A percentile compares a stretch with the other conserved stretches of the same genome.
Conservation (phyloP, 2,113 vertebrate genomes). For the Seriola aureovittata region DNA sequence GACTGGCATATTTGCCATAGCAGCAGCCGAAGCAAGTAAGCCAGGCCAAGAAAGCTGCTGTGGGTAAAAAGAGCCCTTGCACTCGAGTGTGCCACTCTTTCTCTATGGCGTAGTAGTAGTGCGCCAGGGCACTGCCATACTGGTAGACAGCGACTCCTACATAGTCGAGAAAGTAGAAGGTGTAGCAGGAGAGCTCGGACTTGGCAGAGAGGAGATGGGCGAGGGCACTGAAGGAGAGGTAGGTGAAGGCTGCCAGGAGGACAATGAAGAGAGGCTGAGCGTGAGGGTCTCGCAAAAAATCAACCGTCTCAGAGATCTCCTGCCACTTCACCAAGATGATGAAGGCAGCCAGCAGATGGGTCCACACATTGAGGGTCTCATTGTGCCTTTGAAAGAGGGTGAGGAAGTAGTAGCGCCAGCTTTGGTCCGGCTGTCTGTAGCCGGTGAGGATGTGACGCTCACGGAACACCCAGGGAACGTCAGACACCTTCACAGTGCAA, state of each 20-base stretch:
- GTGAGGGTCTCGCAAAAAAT: slow-evolving; percentile 91
- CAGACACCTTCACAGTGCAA: slow-evolving; percentile 87
- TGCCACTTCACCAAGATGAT: slow-evolving; percentile 89
- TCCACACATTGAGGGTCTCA: slow-evolving; percentile 94
- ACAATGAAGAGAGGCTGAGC: slow-evolving; percentile 93
- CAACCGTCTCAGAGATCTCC: slow-evolving; percentile 86
- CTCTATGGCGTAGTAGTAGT: slow-evolving; percentile 94
- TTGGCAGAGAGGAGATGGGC: slow-evolving; percentile 96
- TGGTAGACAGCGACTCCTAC: slow-evolving; percentile 95
- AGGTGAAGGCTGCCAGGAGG: slow-evolving; percentile 88
- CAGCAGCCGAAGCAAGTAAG: slow-evolving; percentile 94
- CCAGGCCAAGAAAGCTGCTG: slow-evolving; percentile 90
- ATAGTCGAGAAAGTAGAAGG: slow-evolving; percentile 97
- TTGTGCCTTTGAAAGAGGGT: slow-evolving; percentile 96
- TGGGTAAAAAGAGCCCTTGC: slow-evolving; percentile 87
- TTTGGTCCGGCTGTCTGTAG: slow-evolving; percentile 90
- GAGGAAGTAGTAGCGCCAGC: slow-evolving; percentile 94
- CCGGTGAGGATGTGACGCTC: slow-evolving; percentile 92
- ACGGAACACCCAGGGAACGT: slow-evolving; percentile 92
- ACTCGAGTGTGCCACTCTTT: slow-evolving; percentile 88
- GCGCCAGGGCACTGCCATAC: slow-evolving; percentile 91
- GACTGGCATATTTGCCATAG: slow-evolving; percentile 90
- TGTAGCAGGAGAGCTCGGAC: slow-evolving; percentile 95
- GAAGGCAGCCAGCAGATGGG: slow-evolving; percentile 90
- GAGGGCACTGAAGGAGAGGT: slow-evolving; percentile 91